Base-by-base conservation (phyloP, 2,113 vertebrate species). In the Ciconia boyciana region DNA sequence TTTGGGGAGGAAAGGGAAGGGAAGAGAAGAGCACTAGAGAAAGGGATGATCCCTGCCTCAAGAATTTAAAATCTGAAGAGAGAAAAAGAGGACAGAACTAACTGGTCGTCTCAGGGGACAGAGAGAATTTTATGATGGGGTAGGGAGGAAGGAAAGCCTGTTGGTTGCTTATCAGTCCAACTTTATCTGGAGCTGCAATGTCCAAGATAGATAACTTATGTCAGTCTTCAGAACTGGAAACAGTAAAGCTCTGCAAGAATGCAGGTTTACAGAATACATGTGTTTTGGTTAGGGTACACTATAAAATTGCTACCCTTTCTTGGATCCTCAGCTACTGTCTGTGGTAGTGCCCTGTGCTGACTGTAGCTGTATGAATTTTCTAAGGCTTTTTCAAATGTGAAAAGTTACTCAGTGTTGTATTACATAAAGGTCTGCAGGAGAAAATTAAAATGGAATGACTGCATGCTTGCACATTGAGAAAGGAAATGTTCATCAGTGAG, bases 51-150 rank as follows among this genome's bases (percentile, higher is more conserved):
- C 22, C 43, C 83, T 86, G 78, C 76, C 92, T 93, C 4, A 4
- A 69, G 81, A 94, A 87, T 91, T 94, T 94, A 60, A 87, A 87
- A 85, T 80, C 61, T 61, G 72, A 90, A 84, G 62, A 36, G 43
- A 80, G 72, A 66, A 66, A 87, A 92, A 62, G 78, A 79, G 72
- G 75, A 62, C 43, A 91, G 57, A 93, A 69, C n/a, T 87, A 44
- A 61, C 21, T 24, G 18, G 13, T 61, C 29, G 32, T 60, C n/a
- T 93, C 36, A 90, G 69, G 46, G 41, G 65, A 89, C 39, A 68
- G 44, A 57, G 15, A 21, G 34, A 55, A 81, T 49, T 3, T 74
- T 49, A 46, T 43, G 32, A 79, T 19, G 20, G 18, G 29, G 7
- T 19, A 31, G 24, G 6, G 16, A 75, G 16, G 24, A 81, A 78